Conservation (phyloP, 2,797 vertebrate species). For the Sebastes trivittatus region DNA sequence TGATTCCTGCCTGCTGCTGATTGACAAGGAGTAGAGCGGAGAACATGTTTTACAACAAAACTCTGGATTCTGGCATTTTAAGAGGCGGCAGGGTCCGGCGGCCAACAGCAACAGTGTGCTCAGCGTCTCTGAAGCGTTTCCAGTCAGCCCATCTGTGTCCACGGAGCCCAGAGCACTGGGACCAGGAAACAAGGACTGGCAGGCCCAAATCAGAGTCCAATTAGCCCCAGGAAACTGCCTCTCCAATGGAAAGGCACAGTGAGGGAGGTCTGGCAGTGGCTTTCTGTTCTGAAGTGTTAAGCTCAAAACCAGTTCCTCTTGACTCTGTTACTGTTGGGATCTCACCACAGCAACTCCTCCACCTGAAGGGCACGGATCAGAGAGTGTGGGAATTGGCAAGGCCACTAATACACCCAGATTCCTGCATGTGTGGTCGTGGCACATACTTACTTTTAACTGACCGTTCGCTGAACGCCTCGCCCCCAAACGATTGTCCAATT, state of each 20-base stretch:
- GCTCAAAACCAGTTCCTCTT: conserved; percentile 40
- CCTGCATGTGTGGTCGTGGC: not conserved
- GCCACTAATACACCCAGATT: not conserved
- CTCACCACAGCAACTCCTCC: conserved; percentile 18
- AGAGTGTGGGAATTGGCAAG: not conserved
- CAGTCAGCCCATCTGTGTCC: conserved; percentile 68
- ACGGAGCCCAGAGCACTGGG: conserved; percentile 48
- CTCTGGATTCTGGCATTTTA: conserved; percentile 60
- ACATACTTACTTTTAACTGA: not conserved
- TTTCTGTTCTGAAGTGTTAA: conserved; percentile 38
- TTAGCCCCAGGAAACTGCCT: conserved; percentile 65
- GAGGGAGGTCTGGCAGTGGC: conserved; percentile 47
- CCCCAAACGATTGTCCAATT: not conserved
- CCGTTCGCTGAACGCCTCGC: not conserved
- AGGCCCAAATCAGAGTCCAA: conserved; percentile 57
- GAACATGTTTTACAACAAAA: conserved; percentile 73
- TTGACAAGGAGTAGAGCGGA: conserved; percentile 46
- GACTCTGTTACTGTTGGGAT: conserved; percentile 14
- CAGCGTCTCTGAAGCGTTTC: conserved; percentile 61
- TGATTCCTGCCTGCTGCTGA: conserved; percentile 50
- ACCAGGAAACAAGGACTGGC: conserved; percentile 77
- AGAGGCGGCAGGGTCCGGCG: conserved; percentile 30
- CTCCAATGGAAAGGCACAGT: conserved; percentile 36
- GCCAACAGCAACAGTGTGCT: conserved; percentile 77
- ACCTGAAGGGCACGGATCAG: not conserved